Evolutionary conservation across 2,888 invertebrate genomes (phyloP), one percentile per base, ranked within the genome.

Genomic region (Parasteatoda lunata): DNA sequence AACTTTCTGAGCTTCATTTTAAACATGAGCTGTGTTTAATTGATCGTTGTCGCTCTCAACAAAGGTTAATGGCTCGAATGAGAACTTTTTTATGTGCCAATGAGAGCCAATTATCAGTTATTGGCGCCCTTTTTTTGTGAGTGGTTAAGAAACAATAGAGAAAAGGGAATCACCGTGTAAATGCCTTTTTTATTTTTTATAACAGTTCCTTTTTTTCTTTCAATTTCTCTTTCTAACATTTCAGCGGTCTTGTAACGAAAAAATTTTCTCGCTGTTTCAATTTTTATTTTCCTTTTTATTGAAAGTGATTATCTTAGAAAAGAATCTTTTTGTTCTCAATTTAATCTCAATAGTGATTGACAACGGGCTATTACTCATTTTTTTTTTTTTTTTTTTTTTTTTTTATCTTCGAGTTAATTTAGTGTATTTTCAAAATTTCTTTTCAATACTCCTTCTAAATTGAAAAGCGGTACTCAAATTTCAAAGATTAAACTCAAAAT

Each of bases 41-140:
- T 77, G 73, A 84, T 84, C 77, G 72, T 68, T 78, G 77, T 78
- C 72, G 68, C 66, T 64, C 66, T 68, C 65, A 65, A 69, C 83
- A 83, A 77, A 73, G 73, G 73, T 78, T 78, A 84, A 84, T 84
- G 64, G 84, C 54, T 71, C 73, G 54, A 77, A 78, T 69, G 71
- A 84, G 77, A 84, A 68, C 54, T 48, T 54, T 77, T 77, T 73
- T 78, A 54, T 13, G 49, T 11, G 11, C 52, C 11, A 11, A 45
- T 54, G 8, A n/a, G 45, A n/a, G 66, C 72, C 78, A 78, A 84
- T 84, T 84, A 84, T 84, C 84, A 78, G 77, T 66, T 84, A 84
- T 84, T 68, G 84, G 72, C 52, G 4, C 52, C 69, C 73, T 54
- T 5, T 30, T 47, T 68, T 68, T 68, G 9, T 30, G 45, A 7